A percentile compares a stretch with the other conserved stretches of the same genome.
Conservation (phyloP, 2,797 vertebrate species). For the Loriculus beryllinus region DNA sequence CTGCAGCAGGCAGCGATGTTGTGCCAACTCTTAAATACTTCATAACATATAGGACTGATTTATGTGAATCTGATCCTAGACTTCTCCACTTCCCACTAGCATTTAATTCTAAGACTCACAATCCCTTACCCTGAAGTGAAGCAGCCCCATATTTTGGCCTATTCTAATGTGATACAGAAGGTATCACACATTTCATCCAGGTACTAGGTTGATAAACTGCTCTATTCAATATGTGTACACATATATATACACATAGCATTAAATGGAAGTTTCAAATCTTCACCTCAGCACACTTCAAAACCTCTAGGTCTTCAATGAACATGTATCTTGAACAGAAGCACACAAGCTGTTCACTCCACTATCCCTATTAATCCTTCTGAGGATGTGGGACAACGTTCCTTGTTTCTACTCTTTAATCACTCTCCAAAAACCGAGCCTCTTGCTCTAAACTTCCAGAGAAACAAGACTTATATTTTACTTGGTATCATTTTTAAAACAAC, state of each 20-base stretch:
- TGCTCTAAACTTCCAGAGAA: constrained; percentile 2
- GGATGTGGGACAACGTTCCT: background rate
- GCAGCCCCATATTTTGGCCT: background rate
- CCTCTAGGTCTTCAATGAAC: background rate
- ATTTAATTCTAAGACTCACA: background rate
- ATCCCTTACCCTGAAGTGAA: background rate
- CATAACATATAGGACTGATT: accelerated
- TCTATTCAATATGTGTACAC: background rate
- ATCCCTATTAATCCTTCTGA: background rate
- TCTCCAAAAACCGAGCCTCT: background rate
- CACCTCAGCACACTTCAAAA: background rate
- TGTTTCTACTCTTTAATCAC: background rate
- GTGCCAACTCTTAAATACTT: background rate
- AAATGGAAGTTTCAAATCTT: background rate
- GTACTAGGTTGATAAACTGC: background rate
- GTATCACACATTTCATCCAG: background rate
- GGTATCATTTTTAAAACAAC: constrained; percentile 32
- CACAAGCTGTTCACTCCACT: background rate
- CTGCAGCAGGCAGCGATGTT: background rate
- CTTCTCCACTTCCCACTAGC: background rate
- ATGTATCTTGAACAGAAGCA: background rate
- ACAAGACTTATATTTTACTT: constrained; percentile 8
- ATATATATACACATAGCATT: background rate
- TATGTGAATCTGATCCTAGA: background rate
- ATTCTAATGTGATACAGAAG: background rate